A percentile compares a stretch with the other conserved stretches of the same genome.
Conservation (phyloP, 2,888 invertebrate genomes). For the Eremobia ochroleuca region DNA sequence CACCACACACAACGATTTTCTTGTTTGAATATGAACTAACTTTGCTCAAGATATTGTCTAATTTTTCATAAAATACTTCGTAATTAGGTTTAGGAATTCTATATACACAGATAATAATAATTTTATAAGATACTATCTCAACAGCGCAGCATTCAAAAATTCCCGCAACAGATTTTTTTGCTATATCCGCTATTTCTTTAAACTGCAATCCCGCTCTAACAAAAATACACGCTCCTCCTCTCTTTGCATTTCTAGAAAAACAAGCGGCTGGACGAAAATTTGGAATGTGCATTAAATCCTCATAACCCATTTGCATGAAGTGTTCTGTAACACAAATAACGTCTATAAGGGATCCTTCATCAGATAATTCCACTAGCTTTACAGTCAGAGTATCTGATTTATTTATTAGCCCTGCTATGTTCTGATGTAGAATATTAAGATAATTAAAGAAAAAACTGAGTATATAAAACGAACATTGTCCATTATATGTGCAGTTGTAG, state of each 20-base stretch:
- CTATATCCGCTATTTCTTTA: neutral
- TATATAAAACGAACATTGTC: too few relatives aligned
- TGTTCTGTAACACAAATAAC: neutral
- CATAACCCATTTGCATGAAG: neutral
- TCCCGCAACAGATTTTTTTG: neutral
- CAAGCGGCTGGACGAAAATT: too few relatives aligned
- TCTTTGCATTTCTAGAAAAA: too few relatives aligned
- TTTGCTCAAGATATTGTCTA: too few relatives aligned
- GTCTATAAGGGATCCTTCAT: neutral
- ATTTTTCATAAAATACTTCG: too few relatives aligned
- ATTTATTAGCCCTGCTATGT: too few relatives aligned
- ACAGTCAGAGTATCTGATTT: neutral
- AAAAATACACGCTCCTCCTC: too few relatives aligned
- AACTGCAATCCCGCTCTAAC: neutral
- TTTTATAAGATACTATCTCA: neutral
- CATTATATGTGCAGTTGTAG: too few relatives aligned
- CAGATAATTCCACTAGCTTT: neutral
- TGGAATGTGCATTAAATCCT: neutral
- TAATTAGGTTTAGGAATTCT: neutral
- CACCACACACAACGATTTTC: too few relatives aligned
- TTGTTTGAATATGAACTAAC: too few relatives aligned
- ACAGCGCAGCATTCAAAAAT: neutral
- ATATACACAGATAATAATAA: neutral
- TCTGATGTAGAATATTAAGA: too few relatives aligned
- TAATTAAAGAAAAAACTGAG: too few relatives aligned